Evolutionary conservation across 2,113 vertebrate species (phyloP).

Genomic region (Anhinga rufa): DNA sequence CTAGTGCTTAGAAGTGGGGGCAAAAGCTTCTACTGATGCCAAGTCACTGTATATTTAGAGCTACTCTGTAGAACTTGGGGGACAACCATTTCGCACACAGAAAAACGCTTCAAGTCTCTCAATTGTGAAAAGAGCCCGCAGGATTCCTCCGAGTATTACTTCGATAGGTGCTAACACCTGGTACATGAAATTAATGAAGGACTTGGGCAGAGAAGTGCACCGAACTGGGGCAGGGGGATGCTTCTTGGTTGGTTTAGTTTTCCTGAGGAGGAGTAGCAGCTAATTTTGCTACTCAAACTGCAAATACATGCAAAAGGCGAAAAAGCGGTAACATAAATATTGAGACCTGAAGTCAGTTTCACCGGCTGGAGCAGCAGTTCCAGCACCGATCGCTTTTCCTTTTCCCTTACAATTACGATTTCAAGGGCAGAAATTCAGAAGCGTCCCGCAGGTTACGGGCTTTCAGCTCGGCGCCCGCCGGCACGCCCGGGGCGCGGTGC

Average conservation of each 20-base stretch:
- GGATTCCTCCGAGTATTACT: not conserved
- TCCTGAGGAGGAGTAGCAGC: not conserved
- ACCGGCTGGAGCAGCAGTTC: not conserved
- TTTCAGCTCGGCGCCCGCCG: not conserved
- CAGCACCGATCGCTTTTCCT: not conserved
- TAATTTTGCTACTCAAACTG: not conserved
- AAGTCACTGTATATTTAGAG: not conserved
- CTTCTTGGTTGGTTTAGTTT: not conserved
- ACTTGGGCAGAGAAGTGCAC: not conserved
- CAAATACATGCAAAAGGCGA: not conserved
- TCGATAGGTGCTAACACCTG: not conserved
- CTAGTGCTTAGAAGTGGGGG: not conserved
- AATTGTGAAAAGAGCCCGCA: not conserved
- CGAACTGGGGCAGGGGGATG: not conserved
- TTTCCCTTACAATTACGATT: not conserved
- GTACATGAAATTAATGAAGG: not conserved
- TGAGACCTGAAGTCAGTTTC: not conserved
- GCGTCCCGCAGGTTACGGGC: not conserved
- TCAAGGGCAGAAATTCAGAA: not conserved
- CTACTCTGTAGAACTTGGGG: not conserved
- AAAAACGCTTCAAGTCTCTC: not conserved
- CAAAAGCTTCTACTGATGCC: not conserved
- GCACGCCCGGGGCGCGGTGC: no score
- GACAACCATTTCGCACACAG: not conserved
- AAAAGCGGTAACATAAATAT: fast-evolving